Conservation (phyloP, 2,113 vertebrate species). For the Sakesphorus luctuosus region DNA sequence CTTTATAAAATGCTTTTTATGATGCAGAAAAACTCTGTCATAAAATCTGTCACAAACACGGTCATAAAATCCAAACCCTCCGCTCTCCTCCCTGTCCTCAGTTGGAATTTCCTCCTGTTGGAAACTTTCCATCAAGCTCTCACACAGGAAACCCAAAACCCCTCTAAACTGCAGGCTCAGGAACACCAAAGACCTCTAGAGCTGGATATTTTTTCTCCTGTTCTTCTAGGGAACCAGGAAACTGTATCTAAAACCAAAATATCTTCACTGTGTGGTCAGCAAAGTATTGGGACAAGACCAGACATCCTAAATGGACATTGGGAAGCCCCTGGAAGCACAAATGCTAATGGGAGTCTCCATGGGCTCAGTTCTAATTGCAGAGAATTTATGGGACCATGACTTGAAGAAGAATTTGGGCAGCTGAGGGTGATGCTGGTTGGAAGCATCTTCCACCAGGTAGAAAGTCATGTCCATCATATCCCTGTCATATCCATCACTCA, state of each 20-base stretch:
- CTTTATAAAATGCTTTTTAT: neutral
- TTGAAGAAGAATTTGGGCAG: neutral
- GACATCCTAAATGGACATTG: neutral
- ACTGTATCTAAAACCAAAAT: neutral
- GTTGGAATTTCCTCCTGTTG: slow-evolving; percentile 37
- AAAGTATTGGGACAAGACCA: neutral
- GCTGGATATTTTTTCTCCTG: neutral
- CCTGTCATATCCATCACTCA: neutral
- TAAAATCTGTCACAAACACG: slow-evolving; percentile 45
- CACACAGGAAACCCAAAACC: neutral
- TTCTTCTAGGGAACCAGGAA: neutral
- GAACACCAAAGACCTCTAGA: neutral
- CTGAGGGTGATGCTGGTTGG: neutral
- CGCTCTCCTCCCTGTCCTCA: neutral
- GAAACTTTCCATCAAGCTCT: slow-evolving; percentile 23
- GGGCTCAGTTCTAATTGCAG: neutral
- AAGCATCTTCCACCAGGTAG: neutral
- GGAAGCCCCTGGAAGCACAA: neutral
- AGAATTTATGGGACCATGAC: neutral
- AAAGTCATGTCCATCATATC: neutral
- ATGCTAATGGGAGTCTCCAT: neutral
- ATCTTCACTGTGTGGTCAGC: neutral
- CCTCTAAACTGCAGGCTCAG: neutral
- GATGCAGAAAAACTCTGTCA: slow-evolving; percentile 5
- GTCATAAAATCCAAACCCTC: slow-evolving; percentile 2